Percentiles rank a stretch among this genome's conserved stretches.
These are phyloP conservation scores for Amphimedon queenslandica DNA, from an alignment of 37 sponge, comb jelly and placozoan genomes.

Conservation along the genomic window DNA sequence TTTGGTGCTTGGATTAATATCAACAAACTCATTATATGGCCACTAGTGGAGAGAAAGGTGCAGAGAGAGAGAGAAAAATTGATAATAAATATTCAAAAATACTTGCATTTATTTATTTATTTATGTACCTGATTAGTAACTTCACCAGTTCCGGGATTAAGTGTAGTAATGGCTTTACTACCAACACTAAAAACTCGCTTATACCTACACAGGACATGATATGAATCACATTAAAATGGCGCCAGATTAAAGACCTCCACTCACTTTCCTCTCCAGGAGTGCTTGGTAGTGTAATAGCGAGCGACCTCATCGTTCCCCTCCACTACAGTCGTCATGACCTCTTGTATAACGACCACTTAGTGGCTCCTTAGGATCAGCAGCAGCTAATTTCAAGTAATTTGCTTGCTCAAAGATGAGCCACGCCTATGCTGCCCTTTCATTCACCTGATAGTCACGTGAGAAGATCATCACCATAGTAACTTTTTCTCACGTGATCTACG, in stretches of 20 bases:
- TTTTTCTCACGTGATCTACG: no score
- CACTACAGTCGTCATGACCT: constrained; percentile 10
- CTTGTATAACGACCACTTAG: not conserved
- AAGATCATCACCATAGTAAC: no score
- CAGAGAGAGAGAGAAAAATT: not conserved
- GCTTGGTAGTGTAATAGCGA: constrained; percentile 91
- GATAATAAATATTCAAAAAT: not conserved
- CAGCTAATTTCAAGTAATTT: not conserved
- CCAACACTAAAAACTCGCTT: constrained; percentile 93
- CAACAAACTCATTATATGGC: constrained; percentile 90
- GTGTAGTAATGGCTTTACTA: constrained; percentile 74
- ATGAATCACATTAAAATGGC: not conserved
- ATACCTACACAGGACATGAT: constrained; percentile 56
- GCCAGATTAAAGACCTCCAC: constrained; percentile 1
- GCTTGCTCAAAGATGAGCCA: not conserved
- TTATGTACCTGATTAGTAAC: constrained; percentile 90
- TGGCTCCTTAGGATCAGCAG: not conserved
- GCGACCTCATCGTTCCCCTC: constrained; percentile 77
- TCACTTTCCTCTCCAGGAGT: constrained; percentile 95
- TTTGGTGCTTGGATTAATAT: constrained; percentile 81
- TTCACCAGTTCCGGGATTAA: constrained; percentile 85
- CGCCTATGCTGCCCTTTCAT: no score
- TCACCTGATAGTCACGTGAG: no score
- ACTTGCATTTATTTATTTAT: constrained; percentile 1
- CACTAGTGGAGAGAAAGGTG: constrained; percentile 48